A percentile compares a stretch with the other conserved stretches of the same genome.
Conservation (phyloP, 1,140 invertebrate genomes). For the Zaprionus gabonicus region DNA sequence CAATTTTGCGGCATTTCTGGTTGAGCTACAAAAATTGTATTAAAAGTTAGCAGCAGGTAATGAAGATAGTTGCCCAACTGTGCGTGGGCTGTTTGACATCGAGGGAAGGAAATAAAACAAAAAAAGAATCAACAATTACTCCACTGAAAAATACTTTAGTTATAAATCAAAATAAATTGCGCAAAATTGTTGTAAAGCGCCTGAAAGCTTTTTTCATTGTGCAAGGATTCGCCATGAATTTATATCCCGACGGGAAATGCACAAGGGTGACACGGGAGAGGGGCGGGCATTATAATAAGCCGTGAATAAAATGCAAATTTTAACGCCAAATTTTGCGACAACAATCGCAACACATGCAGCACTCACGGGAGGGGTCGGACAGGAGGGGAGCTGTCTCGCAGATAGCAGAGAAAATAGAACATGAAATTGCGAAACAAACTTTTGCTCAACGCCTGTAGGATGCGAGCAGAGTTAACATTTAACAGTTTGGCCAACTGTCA, state of each 20-base stretch:
- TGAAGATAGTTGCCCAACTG: constrained; percentile 10
- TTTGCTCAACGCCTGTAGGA: constrained; percentile 42
- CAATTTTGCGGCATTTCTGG: constrained; percentile 26
- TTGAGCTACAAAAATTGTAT: constrained; percentile 30
- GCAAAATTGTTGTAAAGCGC: constrained; percentile 21
- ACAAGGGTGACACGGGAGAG: background rate
- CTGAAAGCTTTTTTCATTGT: constrained; percentile 38
- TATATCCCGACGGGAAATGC: background rate
- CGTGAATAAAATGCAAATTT: constrained; percentile 57
- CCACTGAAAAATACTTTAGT: constrained; percentile 1
- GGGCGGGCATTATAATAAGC: constrained; percentile 43
- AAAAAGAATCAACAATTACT: constrained; percentile 2
- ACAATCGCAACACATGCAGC: constrained; percentile 45
- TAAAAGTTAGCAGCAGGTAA: constrained; percentile 29
- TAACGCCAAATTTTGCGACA: constrained; percentile 47
- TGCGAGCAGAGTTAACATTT: constrained; percentile 41
- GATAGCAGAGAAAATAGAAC: constrained; percentile 28
- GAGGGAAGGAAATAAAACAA: background rate
- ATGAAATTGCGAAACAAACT: constrained; percentile 50
- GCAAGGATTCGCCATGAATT: background rate
- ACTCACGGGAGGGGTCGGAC: background rate
- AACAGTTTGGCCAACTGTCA: constrained; percentile 46
- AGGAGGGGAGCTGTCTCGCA: background rate
- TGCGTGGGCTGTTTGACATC: background rate
- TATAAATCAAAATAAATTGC: constrained; percentile 26